Evolutionary conservation across 2,888 invertebrate species (phyloP).

Genomic region (Punctoribates punctum): DNA sequence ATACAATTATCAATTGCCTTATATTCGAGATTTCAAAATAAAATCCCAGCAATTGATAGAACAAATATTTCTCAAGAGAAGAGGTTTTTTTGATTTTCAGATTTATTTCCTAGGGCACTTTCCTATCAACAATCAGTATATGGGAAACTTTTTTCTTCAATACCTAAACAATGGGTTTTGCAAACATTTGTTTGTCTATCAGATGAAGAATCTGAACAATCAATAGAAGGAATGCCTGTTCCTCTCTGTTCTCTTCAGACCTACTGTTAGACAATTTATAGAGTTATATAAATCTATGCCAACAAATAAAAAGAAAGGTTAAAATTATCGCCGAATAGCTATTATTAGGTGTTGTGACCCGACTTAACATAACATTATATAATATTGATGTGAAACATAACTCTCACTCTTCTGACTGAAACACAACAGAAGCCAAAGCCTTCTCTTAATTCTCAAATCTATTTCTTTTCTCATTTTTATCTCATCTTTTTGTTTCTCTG

Average conservation of each 20-base stretch:
- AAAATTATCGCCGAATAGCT: constrained; percentile 9
- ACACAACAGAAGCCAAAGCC: not conserved
- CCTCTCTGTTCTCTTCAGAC: not conserved
- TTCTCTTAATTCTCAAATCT: not conserved
- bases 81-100: not conserved
- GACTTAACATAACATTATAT: constrained; percentile 19
- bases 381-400: constrained; percentile 4
- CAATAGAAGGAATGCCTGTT: not conserved
- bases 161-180: not conserved
- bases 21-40: not conserved
- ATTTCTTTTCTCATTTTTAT: not conserved
- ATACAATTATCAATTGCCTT: not conserved
- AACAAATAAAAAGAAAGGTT: constrained; percentile 1
- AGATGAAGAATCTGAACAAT: not conserved
- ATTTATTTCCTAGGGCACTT: constrained; percentile 26
- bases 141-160: constrained; percentile 1
- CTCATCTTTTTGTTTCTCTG: not conserved
- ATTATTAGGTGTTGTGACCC: not conserved
- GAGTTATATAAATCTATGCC: constrained; percentile 20
- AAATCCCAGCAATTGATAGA: not conserved
- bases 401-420: not conserved
- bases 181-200: not conserved
- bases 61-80: constrained; percentile 21
- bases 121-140: not conserved
- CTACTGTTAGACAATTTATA: constrained; percentile 27